These are phyloP conservation scores for Lepidurus packardi DNA, from an alignment of 1,140 invertebrate genomes.

Conservation along the genomic window DNA sequence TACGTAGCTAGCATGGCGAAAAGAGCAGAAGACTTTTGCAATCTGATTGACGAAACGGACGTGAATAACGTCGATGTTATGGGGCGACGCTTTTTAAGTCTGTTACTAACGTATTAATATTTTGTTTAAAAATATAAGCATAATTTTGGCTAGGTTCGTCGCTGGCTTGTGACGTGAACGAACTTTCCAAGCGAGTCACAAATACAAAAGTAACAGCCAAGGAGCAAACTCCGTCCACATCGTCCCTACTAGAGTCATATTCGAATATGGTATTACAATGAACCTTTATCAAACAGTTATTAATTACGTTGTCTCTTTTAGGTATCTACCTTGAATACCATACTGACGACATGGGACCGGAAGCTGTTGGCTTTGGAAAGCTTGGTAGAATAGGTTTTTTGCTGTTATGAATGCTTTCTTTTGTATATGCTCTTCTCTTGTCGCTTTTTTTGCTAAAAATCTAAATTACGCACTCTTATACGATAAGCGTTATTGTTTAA, in stretches of 20 bases:
- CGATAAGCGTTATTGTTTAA: no score
- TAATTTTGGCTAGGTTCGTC: not conserved
- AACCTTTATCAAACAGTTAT: not conserved
- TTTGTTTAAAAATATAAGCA: not conserved
- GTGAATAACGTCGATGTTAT: not conserved
- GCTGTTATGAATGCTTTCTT: not conserved
- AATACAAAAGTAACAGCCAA: not conserved
- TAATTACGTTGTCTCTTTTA: not conserved
- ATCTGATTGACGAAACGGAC: conserved; percentile 1
- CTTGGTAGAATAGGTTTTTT: not conserved
- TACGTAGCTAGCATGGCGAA: not conserved
- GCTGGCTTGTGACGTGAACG: not conserved
- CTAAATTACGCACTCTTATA: no score
- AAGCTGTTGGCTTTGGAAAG: not conserved
- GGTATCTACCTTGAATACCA: conserved; percentile 1
- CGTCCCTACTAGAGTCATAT: not conserved
- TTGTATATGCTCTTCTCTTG: not conserved
- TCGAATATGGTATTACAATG: not conserved
- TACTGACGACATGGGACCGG: not conserved
- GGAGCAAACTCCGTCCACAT: not conserved
- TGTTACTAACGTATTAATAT: not conserved
- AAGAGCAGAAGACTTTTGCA: not conserved
- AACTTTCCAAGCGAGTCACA: not conserved
- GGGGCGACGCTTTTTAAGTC: not conserved
- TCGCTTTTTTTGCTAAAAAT: not conserved